Conservation (phyloP, 2,888 invertebrate species). For the Tenodera sinensis region DNA sequence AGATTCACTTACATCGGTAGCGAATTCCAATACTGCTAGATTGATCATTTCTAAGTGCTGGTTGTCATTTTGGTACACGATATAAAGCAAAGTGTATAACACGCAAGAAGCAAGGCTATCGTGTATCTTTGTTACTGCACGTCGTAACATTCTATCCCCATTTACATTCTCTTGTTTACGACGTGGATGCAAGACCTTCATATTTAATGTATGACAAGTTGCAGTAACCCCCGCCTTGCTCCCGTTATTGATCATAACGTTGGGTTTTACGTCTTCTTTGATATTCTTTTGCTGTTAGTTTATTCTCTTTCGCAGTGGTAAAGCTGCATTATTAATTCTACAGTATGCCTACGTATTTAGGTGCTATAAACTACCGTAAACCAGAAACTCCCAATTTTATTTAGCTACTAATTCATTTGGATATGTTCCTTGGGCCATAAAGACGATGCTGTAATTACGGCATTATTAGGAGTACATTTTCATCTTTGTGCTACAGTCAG, state of each 20-base stretch:
- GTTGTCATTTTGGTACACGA: too few species aligned
- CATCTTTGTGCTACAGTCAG: too few species aligned
- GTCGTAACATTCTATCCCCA: not conserved
- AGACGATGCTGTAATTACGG: not conserved
- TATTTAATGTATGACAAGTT: not conserved
- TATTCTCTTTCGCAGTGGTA: not conserved
- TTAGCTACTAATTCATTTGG: not conserved
- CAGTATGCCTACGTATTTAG: not conserved
- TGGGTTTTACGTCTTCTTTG: not conserved
- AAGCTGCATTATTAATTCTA: not conserved
- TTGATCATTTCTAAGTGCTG: too few species aligned
- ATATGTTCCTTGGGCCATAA: not conserved
- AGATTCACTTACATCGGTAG: too few species aligned
- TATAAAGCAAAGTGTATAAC: too few species aligned
- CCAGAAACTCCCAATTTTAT: not conserved
- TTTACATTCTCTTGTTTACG: not conserved
- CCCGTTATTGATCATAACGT: not conserved
- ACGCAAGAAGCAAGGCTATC: too few species aligned
- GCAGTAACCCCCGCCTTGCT: not conserved
- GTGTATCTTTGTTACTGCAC: too few species aligned
- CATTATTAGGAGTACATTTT: too few species aligned
- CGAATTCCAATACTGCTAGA: too few species aligned
- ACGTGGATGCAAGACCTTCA: not conserved
- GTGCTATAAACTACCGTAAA: not conserved
- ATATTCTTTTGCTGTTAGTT: not conserved